Evolutionary conservation across 1,140 invertebrate species (phyloP).

Genomic region (Drosophila pandora): DNA sequence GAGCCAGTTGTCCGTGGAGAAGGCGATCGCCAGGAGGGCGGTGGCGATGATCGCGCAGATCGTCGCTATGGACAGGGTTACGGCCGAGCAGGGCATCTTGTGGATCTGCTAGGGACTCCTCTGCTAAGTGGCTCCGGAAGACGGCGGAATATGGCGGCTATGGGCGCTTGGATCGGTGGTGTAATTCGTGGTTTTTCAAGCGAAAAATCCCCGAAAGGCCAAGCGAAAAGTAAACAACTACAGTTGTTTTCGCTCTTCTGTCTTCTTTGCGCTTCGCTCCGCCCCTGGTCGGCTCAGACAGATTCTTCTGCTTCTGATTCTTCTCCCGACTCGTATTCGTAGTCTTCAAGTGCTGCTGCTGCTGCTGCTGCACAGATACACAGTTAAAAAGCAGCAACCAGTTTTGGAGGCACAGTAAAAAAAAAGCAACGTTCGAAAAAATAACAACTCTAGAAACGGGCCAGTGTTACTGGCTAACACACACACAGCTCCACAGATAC

Average conservation of each 20-base stretch:
- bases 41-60: constrained; percentile 96
- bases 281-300: constrained; percentile 19
- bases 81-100: constrained; percentile 94
- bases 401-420: constrained; percentile 68
- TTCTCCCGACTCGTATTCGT: constrained; percentile 13
- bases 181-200: constrained; percentile 38
- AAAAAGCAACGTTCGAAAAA: constrained; percentile 71
- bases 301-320: constrained; percentile 43
- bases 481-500: constrained; percentile 32
- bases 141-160: neutral
- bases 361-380: constrained; percentile 24
- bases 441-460: constrained; percentile 67
- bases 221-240: constrained; percentile 35
- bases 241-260: constrained; percentile 40
- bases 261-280: constrained; percentile 7
- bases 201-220: constrained; percentile 31
- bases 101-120: neutral
- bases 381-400: constrained; percentile 58
- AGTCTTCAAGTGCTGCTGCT: constrained; percentile 45
- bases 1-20: constrained; percentile 97
- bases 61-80: constrained; percentile 96
- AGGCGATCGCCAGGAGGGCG: constrained; percentile 95
- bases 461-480: constrained; percentile 37
- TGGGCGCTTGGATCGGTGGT: neutral
- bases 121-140: no score